Evolutionary conservation across 2,113 vertebrate species (phyloP).

Genomic region (Cnemophilus loriae): DNA sequence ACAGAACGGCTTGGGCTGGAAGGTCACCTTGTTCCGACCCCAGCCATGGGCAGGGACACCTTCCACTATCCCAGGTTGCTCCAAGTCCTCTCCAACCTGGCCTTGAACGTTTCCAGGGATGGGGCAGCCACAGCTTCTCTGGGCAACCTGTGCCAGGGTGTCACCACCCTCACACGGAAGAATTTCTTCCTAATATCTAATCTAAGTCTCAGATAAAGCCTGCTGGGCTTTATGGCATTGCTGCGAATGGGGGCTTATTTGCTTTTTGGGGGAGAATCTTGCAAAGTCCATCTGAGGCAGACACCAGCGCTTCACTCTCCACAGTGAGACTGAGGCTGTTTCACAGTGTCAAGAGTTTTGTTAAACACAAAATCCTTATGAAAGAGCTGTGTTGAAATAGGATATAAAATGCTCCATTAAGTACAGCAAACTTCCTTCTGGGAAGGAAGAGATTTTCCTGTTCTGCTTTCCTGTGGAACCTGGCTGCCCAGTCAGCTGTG

Average conservation of each 20-base stretch:
- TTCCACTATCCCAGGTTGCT: accelerated
- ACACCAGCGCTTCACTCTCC: accelerated
- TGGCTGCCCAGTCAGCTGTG: not conserved
- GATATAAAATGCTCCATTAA: not conserved
- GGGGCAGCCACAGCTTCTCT: not conserved
- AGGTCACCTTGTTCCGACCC: no score
- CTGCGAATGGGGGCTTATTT: not conserved
- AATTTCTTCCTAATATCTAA: not conserved
- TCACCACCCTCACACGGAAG: not conserved
- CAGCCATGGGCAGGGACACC: not conserved
- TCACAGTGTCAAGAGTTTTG: not conserved
- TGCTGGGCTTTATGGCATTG: not conserved
- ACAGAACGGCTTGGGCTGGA: not conserved
- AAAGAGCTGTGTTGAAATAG: not conserved
- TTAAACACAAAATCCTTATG: not conserved
- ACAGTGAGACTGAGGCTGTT: not conserved
- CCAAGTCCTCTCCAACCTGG: not conserved
- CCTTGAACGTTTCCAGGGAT: not conserved
- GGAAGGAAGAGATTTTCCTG: not conserved
- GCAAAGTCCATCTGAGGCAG: not conserved
- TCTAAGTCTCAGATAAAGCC: not conserved
- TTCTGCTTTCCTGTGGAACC: not conserved
- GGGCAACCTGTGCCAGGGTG: not conserved
- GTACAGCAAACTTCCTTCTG: not conserved
- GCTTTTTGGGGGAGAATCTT: not conserved